Percentiles rank a stretch among this genome's conserved stretches.
Evolutionary conservation across 2,888 invertebrate genomes (phyloP).

Genomic region (Drosophila sordidapex): DNA sequence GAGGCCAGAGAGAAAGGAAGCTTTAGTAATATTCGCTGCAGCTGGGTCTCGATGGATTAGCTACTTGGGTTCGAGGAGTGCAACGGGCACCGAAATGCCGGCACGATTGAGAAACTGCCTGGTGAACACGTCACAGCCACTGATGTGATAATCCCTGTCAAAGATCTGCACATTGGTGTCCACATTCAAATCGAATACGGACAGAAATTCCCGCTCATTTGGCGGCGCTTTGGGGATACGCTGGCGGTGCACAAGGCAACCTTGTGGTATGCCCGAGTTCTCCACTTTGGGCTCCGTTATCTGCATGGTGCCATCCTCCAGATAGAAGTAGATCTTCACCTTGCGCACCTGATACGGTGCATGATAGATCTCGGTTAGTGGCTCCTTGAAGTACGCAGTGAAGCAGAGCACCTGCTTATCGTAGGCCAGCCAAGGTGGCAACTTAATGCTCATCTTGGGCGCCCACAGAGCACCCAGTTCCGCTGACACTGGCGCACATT

Average conservation of each 20-base stretch:
- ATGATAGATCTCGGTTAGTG: conserved; percentile 89
- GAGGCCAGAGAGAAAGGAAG: neutral
- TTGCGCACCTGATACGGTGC: conserved; percentile 90
- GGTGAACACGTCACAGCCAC: conserved; percentile 94
- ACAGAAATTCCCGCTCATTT: conserved; percentile 91
- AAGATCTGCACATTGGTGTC: conserved; percentile 92
- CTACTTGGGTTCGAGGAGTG: conserved; percentile 86
- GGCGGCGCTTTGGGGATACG: conserved; percentile 91
- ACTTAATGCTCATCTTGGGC: conserved; percentile 89
- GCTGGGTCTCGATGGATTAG: conserved; percentile 40
- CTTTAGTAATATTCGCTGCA: neutral
- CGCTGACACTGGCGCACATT: conserved; percentile 84
- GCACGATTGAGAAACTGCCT: conserved; percentile 92
- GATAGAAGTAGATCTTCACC: conserved; percentile 93
- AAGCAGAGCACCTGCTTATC: conserved; percentile 91
- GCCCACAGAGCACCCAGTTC: conserved; percentile 90
- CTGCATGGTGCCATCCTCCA: conserved; percentile 97
- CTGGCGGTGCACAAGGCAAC: conserved; percentile 92
- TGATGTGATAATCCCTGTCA: conserved; percentile 92
- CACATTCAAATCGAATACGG: conserved; percentile 94
- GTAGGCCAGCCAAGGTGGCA: conserved; percentile 94
- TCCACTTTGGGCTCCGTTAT: conserved; percentile 92
- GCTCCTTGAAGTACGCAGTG: conserved; percentile 85
- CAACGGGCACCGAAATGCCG: conserved; percentile 93
- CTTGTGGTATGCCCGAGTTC: conserved; percentile 95